Percentiles rank a stretch among this genome's conserved stretches.
Conservation (phyloP, 2,888 invertebrate species). For the Pollenia labialis region DNA sequence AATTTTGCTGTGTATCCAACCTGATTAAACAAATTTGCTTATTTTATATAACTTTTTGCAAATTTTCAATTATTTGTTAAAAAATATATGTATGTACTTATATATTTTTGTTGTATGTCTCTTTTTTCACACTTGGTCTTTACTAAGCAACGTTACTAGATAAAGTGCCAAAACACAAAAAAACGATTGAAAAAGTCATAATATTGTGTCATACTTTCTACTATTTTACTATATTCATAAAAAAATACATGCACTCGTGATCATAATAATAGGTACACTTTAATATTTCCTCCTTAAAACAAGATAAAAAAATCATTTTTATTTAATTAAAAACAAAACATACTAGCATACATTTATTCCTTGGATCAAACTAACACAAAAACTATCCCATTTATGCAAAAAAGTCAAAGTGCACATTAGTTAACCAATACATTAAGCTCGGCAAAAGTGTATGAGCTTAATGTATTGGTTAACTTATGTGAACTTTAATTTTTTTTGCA, state of each 20-base stretch:
- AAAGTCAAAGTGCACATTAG: too few species aligned
- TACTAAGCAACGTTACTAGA: conserved; percentile 67
- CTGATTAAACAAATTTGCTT: conserved; percentile 22
- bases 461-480: too few species aligned
- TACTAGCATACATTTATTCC: too few species aligned
- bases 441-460: too few species aligned
- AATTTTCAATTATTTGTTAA: conserved; percentile 41
- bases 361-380: too few species aligned
- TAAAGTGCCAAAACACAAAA: conserved; percentile 67
- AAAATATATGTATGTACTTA: not conserved
- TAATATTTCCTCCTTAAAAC: too few species aligned
- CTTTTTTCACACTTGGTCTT: conserved; percentile 51
- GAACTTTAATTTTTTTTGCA: too few species aligned
- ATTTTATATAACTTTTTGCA: conserved; percentile 26
- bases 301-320: too few species aligned
- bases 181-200: conserved; percentile 33
- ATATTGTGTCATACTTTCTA: conserved; percentile 65
- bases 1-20: not conserved
- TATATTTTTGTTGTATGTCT: conserved; percentile 19
- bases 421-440: too few species aligned
- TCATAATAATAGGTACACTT: too few species aligned
- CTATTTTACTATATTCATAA: not conserved
- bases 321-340: too few species aligned
- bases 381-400: too few species aligned
- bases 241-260: not conserved